Evolutionary conservation across 2,113 vertebrate genomes (phyloP), one percentile per base, ranked within the genome.

Genomic region (Rhodinocichla rosea): DNA sequence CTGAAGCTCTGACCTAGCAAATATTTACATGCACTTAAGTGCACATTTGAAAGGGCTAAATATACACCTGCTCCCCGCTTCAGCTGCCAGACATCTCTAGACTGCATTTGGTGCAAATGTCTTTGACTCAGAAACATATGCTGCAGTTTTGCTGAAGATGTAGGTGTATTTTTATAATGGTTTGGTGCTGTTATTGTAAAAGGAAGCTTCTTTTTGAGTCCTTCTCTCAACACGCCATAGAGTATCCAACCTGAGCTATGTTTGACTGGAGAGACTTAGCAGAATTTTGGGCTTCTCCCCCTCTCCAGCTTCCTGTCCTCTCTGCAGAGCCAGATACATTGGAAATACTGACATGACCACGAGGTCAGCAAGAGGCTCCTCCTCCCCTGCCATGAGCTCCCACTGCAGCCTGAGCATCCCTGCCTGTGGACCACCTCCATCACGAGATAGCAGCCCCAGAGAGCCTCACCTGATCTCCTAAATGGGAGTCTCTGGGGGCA

Each of bases 401-500:
- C 52, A 13, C 32, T 59, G 39, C 68, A 81, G 42, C 65, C 59
- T 40, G 49, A 65, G 23, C 68, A 73, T 40, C 39, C 21, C 18
- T 74, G 59, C 22, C 47, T 53, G 33, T 32, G 37, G 45, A 45
- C 21, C 42, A 37, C 16, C 50, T 83, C 71, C 33, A 24, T 33
- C 27, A 16, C 0, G 10, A 52, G 35, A 39, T 28, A 70, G 40
- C 27, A 82, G 27, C n/a, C 24, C 39, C 30, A 52, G 12, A n/a
- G 10, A 73, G 33, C 71, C 70, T 35, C 55, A 56, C 39, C 62
- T 33, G 16, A 3, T 16, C 50, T 57, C 50, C 59, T 9, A 8
- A 45, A 40, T 0, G 0, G 7, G 42, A 37, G 2, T 33, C 32
- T 40, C 24, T 16, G 53, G 39, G 50, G 28, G 24, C 28, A 26